Evolutionary conservation across 1,140 invertebrate genomes (phyloP).

Genomic region (Camponotus floridanus): DNA sequence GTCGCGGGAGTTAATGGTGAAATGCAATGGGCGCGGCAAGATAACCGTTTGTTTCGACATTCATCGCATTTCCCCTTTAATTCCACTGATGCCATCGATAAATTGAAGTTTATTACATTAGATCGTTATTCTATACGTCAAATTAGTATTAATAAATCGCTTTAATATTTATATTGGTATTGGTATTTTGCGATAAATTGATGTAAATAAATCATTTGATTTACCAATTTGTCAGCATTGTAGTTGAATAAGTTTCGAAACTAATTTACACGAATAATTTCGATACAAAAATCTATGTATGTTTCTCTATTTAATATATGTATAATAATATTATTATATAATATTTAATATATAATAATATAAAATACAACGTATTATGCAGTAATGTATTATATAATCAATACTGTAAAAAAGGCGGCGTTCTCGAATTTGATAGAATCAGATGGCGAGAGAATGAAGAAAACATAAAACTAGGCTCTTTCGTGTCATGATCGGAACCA

Average conservation of each 20-base stretch:
- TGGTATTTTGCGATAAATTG: slow-evolving; percentile 16
- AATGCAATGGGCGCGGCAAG: neutral
- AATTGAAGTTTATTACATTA: slow-evolving; percentile 19
- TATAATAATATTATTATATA: too few species aligned
- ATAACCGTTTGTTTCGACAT: slow-evolving; percentile 14
- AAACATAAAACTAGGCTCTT: neutral
- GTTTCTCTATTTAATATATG: too few species aligned
- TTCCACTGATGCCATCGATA: neutral
- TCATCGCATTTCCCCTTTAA: neutral
- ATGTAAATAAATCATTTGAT: neutral
- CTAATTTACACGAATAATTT: neutral
- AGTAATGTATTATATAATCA: slow-evolving; percentile 1
- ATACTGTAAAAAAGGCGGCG: neutral
- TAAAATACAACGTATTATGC: neutral
- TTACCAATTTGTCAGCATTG: slow-evolving; percentile 29
- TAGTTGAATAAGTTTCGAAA: neutral
- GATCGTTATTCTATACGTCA: neutral
- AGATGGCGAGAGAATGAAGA: neutral
- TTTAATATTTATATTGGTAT: neutral
- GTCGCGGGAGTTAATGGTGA: slow-evolving; percentile 59
- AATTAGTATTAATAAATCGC: slow-evolving; percentile 35
- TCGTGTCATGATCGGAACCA: slow-evolving; percentile 15
- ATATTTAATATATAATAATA: too few species aligned
- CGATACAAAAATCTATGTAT: neutral
- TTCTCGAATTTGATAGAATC: neutral